Conservation (phyloP, 2,888 invertebrate species). For the Drosophila neonasuta region DNA sequence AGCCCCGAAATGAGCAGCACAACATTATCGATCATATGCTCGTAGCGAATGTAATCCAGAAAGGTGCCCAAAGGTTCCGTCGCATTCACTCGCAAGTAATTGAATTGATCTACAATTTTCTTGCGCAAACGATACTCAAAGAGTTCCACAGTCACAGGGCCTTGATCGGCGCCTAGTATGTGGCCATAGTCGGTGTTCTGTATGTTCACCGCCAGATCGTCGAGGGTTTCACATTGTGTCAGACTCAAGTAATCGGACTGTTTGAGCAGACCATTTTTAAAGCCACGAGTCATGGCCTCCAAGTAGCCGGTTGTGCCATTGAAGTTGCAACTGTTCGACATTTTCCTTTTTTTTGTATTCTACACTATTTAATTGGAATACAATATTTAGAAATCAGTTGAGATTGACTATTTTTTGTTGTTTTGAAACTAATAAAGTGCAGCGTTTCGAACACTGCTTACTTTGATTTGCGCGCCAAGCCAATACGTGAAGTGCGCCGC, state of each 20-base stretch:
- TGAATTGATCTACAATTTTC: slow-evolving; percentile 97
- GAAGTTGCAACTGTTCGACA: slow-evolving; percentile 86
- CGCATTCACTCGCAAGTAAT: slow-evolving; percentile 97
- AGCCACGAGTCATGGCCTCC: slow-evolving; percentile 97
- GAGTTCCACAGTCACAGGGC: slow-evolving; percentile 95
- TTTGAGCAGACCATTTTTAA: slow-evolving; percentile 97
- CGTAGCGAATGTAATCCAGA: slow-evolving; percentile 98
- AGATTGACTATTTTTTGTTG: neutral
- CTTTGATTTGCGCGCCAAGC: slow-evolving; percentile 31
- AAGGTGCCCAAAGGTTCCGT: slow-evolving; percentile 97
- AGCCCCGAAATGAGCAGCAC: slow-evolving; percentile 98
- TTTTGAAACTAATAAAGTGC: neutral
- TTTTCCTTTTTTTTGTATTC: slow-evolving; percentile 10
- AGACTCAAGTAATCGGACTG: slow-evolving; percentile 97
- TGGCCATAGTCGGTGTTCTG: slow-evolving; percentile 99
- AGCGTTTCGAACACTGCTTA: slow-evolving; percentile 12
- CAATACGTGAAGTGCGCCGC: neutral
- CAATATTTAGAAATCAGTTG: neutral
- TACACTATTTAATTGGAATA: neutral
- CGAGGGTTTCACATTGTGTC: slow-evolving; percentile 98
- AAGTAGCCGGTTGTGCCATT: slow-evolving; percentile 98
- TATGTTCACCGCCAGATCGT: slow-evolving; percentile 97
- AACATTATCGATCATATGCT: slow-evolving; percentile 99
- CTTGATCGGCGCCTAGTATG: slow-evolving; percentile 95
- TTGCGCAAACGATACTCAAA: slow-evolving; percentile 98